A percentile compares a stretch with the other conserved stretches of the same genome.
These are phyloP conservation scores for Choreutis nemorana DNA, from an alignment of 2,888 invertebrate genomes.

Conservation along the genomic window DNA sequence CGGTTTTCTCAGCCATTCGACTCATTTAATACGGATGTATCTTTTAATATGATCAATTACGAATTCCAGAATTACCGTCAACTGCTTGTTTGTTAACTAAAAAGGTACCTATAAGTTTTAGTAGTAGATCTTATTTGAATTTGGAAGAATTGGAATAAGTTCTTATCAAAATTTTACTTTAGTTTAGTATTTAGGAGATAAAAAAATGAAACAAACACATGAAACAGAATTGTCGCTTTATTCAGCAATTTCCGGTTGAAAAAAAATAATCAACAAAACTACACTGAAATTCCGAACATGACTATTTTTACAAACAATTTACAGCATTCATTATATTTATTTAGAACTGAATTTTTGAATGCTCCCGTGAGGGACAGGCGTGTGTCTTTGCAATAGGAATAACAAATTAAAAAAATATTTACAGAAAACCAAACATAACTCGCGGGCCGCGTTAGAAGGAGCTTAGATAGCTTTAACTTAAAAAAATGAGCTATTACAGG, in stretches of 20 bases:
- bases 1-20: too few relatives aligned
- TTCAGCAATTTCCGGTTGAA: conserved; percentile 61
- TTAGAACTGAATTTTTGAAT: conserved; percentile 22
- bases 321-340: conserved; percentile 38
- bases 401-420: conserved; percentile 37
- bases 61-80: too few relatives aligned
- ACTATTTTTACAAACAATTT: conserved; percentile 64
- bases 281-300: conserved; percentile 59
- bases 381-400: too few relatives aligned
- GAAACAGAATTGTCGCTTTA: conserved; percentile 64
- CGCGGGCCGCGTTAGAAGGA: conserved; percentile 18
- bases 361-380: conserved; percentile 19
- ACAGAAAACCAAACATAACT: conserved; percentile 31
- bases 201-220: conserved; percentile 36
- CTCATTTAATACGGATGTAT: too few relatives aligned
- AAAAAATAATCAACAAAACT: conserved; percentile 59
- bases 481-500: not conserved
- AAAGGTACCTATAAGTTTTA: too few relatives aligned
- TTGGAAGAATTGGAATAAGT: too few relatives aligned
- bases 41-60: too few relatives aligned
- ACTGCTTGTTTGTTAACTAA: too few relatives aligned
- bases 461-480: conserved; percentile 11
- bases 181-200: too few relatives aligned
- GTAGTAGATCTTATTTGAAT: too few relatives aligned
- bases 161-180: too few relatives aligned